Evolutionary conservation across 2,888 invertebrate genomes (phyloP), one percentile per base, ranked within the genome.

Genomic region (Scaptodrosophila latifasciaeformis): DNA sequence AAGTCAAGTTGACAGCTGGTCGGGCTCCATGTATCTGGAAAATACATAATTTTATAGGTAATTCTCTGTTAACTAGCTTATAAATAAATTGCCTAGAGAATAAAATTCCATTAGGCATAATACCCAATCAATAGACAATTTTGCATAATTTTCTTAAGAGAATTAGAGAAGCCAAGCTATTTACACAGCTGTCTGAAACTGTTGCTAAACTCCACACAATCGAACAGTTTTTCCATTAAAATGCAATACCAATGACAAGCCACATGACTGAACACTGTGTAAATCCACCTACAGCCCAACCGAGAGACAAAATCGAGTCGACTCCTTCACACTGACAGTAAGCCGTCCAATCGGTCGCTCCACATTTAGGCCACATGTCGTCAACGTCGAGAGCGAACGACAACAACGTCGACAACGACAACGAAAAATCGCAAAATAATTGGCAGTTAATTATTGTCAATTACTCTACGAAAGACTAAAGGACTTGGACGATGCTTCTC

Each of bases 1-100:
- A 96, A 54, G 92, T 91, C 56, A 96, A 90, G 69, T 90, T 91
- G 7, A 96, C 96, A 0, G 94, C 90, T 0, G 96, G 96, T 42
- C 93, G 88, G 0, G 96, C 95, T 0, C 94, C 95, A 30, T 89
- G 89, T 2, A 94, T 94, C 56, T 87, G 70, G 29, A 42, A 42
- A 24, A 31, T n/a, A 3, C 34, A 34, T 3, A 3, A 24, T 5
- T 24, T 24, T 24, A 24, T 7, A 5, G 24, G 7, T 24, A 24
- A 24, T 7, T 24, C 24, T 3, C 24, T 24, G 4, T 24, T 7
- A 5, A 24, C 7, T 24, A 24, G 24, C 4, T 7, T 7, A 7
- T 24, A 3, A 24, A 24, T 24, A 3, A 7, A 24, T 24, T 24
- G 7, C 24, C 24, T 7, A 5, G 24, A 3, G 24, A 7, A 7